Base-by-base conservation (phyloP, 2,888 invertebrate genomes). In the Omphaloscelis lunosa region DNA sequence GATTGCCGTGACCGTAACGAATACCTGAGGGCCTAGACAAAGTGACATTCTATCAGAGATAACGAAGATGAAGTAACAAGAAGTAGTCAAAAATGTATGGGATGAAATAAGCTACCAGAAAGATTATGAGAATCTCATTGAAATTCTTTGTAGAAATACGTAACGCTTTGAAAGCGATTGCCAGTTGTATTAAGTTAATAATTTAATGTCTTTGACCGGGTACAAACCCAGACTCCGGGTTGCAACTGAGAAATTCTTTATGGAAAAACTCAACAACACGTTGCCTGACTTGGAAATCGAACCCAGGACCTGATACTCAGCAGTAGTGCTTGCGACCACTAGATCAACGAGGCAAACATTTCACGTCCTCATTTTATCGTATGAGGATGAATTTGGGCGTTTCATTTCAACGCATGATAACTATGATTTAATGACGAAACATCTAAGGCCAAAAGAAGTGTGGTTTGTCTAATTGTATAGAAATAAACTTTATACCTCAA, bases 401-500 rank as follows among this genome's bases (percentile, higher is more conserved):
- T 27, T 66, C n/a, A 7, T 65, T 65, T 45, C 65, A 41, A 20
- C 20, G 3, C 1, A 27, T 45, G 20, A 34, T 23, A 67, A n/a
- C 34, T 68, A 68, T 39, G n/a, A 48, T 9, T 39, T 39, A 27
- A 20, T 74, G 3, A 3, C 23, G 4, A 45, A 65, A 65, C 6
- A 20, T n/a, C 5, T 48, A n/a, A 20, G 66, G 12, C 12, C 12
- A 34, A 48, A 66, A 67, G 12, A 69, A 39, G 8, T 27, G 20
- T 45, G n/a, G 34, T 45, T 34, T 34, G 17, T 68, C 11, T 53
- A n/a, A 68, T n/a, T n/a, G 7, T 11, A 56, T 20, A 20, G 4
- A 39, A 53, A 34, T 11, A 34, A 68, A n/a, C n/a, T 0, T 48
- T 84, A 34, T 89, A 99, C 98, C 97, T 99, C 99, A 75, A 99